Percentiles rank a stretch among this genome's conserved stretches.
phyloP scores from a whole-genome alignment of 2,113 vertebrate genomes.

The Puntigrus tetrazona region DNA sequence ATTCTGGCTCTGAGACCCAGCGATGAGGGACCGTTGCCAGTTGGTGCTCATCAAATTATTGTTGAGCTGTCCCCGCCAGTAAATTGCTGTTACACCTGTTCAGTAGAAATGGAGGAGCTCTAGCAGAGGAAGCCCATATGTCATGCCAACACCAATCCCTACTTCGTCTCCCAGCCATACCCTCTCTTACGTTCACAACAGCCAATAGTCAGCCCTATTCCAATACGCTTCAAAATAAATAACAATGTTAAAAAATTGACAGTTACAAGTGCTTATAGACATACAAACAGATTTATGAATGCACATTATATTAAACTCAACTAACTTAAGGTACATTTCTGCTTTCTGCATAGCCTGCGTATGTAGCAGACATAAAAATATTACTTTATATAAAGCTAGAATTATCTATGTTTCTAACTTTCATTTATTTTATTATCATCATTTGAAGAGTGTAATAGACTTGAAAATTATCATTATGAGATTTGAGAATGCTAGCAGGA shows the following conservation, averaged over 20 bases:
- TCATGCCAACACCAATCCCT: slow-evolving; percentile 54
- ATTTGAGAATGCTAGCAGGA: neutral
- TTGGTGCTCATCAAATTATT: slow-evolving; percentile 68
- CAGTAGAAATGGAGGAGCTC: slow-evolving; percentile 58
- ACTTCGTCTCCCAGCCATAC: slow-evolving; percentile 17
- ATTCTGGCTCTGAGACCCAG: slow-evolving; percentile 59
- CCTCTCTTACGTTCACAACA: neutral
- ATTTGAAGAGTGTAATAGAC: too few species aligned
- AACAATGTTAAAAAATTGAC: slow-evolving; percentile 19
- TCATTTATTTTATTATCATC: neutral
- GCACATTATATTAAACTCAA: neutral
- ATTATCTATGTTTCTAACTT: neutral
- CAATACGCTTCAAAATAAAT: slow-evolving; percentile 5
- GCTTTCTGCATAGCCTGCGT: neutral
- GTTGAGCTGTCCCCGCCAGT: slow-evolving; percentile 60
- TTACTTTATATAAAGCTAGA: neutral
- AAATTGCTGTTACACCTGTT: slow-evolving; percentile 72
- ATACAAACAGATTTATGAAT: neutral
- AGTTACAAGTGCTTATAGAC: neutral
- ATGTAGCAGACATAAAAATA: too few species aligned
- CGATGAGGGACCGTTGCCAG: slow-evolving; percentile 64
- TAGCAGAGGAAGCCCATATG: slow-evolving; percentile 69
- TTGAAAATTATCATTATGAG: too few species aligned
- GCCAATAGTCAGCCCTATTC: neutral
- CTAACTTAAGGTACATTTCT: neutral